These are phyloP conservation scores for Solea solea DNA, from an alignment of 2,113 vertebrate genomes.

Conservation along the genomic window DNA sequence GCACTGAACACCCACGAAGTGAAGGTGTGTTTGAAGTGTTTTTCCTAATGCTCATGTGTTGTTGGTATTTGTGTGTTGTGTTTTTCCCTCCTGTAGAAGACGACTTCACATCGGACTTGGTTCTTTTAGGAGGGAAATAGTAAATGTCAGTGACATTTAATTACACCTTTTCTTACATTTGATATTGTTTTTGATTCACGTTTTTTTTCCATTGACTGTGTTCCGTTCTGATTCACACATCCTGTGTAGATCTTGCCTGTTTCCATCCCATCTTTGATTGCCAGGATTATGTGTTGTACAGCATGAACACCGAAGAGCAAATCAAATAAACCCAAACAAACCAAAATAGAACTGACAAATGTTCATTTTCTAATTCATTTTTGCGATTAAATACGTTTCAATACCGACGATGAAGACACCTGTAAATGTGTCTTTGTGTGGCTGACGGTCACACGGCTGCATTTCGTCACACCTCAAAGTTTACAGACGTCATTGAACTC, in stretches of 20 bases:
- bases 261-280: neutral
- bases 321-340: neutral
- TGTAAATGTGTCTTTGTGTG: neutral
- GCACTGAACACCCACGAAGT: neutral
- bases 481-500: slow-evolving; percentile 33
- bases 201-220: slow-evolving; percentile 12
- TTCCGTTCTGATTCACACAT: slow-evolving; percentile 42
- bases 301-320: neutral
- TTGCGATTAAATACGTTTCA: neutral
- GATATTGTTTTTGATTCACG: neutral
- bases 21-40: neutral
- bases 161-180: neutral
- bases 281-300: neutral
- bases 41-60: slow-evolving; percentile 14
- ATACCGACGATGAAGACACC: too few species aligned
- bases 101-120: too few species aligned
- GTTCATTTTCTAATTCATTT: neutral
- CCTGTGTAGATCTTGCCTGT: slow-evolving; percentile 43
- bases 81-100: neutral
- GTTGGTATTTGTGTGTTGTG: neutral
- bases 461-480: slow-evolving; percentile 29
- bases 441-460: slow-evolving; percentile 42
- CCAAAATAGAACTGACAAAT: neutral
- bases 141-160: too few species aligned
- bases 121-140: neutral